Evolutionary conservation across 2,888 invertebrate species (phyloP).

Genomic region (Leucophenga maculata): DNA sequence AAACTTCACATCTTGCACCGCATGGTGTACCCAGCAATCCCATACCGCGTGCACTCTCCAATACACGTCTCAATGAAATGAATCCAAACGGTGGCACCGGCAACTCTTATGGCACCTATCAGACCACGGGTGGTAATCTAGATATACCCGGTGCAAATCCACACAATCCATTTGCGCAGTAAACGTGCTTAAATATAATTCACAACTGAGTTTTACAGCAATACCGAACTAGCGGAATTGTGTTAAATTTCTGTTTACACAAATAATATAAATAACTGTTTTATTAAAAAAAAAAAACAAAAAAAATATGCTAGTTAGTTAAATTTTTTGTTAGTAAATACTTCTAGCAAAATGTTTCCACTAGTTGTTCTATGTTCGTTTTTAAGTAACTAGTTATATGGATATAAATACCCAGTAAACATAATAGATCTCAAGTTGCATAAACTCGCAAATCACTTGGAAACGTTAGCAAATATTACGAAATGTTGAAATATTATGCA

Average conservation of each 20-base stretch:
- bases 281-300: too few species aligned
- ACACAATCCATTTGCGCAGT: slow-evolving; percentile 73
- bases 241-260: background rate
- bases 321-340: too few species aligned
- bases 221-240: background rate
- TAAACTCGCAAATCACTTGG: background rate
- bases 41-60: slow-evolving; percentile 87
- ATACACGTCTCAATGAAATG: slow-evolving; percentile 85
- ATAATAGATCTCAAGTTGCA: too few species aligned
- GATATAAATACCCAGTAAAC: too few species aligned
- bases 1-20: slow-evolving; percentile 91
- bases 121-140: slow-evolving; percentile 79
- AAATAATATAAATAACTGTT: background rate
- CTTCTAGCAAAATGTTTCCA: too few species aligned
- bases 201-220: background rate
- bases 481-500: slow-evolving; percentile 24
- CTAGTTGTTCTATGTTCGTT: too few species aligned
- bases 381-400: too few species aligned
- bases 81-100: slow-evolving; percentile 77
- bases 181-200: slow-evolving; percentile 44
- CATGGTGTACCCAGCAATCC: slow-evolving; percentile 95
- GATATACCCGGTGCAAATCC: slow-evolving; percentile 76
- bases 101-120: slow-evolving; percentile 78
- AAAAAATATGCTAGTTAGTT: too few species aligned
- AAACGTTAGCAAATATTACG: background rate